Base-by-base conservation (phyloP, 1,140 invertebrate genomes). In the Augochlora pura region DNA sequence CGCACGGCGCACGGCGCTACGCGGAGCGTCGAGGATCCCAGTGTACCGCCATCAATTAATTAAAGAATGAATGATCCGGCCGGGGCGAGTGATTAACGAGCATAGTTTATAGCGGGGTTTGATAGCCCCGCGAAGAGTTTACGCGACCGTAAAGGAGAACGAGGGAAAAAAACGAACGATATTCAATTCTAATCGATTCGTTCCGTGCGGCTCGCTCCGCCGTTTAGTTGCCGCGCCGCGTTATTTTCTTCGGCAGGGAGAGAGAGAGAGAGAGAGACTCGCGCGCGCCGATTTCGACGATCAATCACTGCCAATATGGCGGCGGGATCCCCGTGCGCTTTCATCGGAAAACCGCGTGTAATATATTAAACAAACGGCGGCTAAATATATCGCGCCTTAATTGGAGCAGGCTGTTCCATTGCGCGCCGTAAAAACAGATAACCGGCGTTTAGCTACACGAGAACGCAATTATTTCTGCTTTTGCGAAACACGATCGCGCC, bases 361-460 rank as follows among this genome's bases (percentile, higher is more conserved):
- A 69, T 60, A 69, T 49, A 42, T 77, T 77, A 62, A 59, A 77
- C 38, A 76, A 76, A 76, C 73, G 64, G 23, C 25, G 54, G n/a
- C 54, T 49, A 62, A 49, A 38, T 77, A 25, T 60, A 77, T 77
- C 68, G 38, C 65, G 10, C 54, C n/a, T 49, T 77, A 77, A 77
- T 77, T 77, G 57, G 75, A 62, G 32, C 66, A 46, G 38, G 54
- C 66, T 32, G 66, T 70, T 70, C 57, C 68, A 76, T 76, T 38
- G n/a, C 16, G 27, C 23, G 52, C 42, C 66, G 42, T 77, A 63
- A 70, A 77, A 70, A 62, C 57, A 62, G 67, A 77, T 77, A 77
- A 77, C 75, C 21, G 52, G 16, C 75, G 67, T 77, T 77, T 77
- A 77, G n/a, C 57, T 77, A 77, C 75, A 70, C 57, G 75, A 77